Percentiles rank a stretch among this genome's conserved stretches.
phyloP scores from a whole-genome alignment of 2,888 invertebrate genomes.

The Scotopteryx bipunctaria region DNA sequence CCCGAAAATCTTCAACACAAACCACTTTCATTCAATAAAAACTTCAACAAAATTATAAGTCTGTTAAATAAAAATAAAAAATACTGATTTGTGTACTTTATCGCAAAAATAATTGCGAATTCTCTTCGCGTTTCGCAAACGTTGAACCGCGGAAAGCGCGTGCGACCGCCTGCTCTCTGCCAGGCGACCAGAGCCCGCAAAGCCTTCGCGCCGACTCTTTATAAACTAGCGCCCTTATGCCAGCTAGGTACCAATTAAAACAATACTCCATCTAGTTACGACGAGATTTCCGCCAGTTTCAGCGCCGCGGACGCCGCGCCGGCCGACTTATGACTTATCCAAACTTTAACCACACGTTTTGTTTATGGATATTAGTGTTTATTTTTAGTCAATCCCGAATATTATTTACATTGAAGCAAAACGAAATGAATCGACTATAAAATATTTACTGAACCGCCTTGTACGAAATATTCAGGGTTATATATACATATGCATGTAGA shows the following conservation, averaged over 20 bases:
- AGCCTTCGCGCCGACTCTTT: constrained; percentile 61
- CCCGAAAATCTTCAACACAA: constrained; percentile 2
- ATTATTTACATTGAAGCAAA: constrained; percentile 54
- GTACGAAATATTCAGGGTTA: constrained; percentile 6
- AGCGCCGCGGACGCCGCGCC: constrained; percentile 33
- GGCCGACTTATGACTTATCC: constrained; percentile 21
- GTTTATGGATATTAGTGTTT: constrained; percentile 44
- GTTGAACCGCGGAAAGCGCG: constrained; percentile 39
- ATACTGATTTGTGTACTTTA: background rate
- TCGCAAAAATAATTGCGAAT: background rate
- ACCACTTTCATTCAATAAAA: constrained; percentile 1
- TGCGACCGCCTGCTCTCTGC: constrained; percentile 47
- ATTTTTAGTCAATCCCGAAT: constrained; percentile 59
- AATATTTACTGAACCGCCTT: constrained; percentile 29
- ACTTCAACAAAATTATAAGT: background rate
- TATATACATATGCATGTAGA: no score
- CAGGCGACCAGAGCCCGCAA: constrained; percentile 50
- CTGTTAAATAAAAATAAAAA: background rate
- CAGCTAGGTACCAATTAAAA: constrained; percentile 62
- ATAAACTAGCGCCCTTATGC: constrained; percentile 65
- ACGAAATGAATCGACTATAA: constrained; percentile 45
- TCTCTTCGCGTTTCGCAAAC: background rate
- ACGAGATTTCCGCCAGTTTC: constrained; percentile 74
- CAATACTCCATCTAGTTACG: constrained; percentile 70
- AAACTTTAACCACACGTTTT: constrained; percentile 28